Percentiles rank a stretch among this genome's conserved stretches.
Conservation (phyloP, 2,797 vertebrate species). For the Streptopelia turtur region DNA sequence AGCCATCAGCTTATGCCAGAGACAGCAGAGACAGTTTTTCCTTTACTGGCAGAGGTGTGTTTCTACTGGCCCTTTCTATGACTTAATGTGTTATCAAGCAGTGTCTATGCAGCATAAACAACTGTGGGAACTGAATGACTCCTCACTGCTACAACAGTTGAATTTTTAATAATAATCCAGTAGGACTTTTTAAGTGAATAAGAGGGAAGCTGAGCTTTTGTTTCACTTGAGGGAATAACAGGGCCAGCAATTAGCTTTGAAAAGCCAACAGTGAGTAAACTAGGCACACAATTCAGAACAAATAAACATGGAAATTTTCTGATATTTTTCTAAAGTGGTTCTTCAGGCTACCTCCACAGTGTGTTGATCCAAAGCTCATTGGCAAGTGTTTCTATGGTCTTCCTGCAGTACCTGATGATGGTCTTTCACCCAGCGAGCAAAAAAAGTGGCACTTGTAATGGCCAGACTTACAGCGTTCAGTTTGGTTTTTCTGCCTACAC, state of each 20-base stretch:
- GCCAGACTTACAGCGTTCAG: rapidly evolving
- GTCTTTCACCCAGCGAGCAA: background rate
- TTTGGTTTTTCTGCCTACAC: background rate
- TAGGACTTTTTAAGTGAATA: background rate
- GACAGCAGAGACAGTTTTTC: slow-evolving; percentile 26
- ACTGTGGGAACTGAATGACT: background rate
- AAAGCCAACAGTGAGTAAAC: background rate
- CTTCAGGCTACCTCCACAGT: background rate
- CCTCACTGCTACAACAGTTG: background rate
- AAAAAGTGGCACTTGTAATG: background rate
- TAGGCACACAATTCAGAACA: background rate
- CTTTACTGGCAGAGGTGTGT: background rate
- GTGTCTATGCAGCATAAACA: background rate
- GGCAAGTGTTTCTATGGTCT: background rate
- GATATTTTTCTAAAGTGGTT: background rate
- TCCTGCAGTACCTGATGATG: background rate
- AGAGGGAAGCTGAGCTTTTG: background rate
- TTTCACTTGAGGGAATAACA: background rate
- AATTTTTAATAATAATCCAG: background rate
- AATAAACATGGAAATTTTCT: background rate
- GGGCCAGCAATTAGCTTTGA: background rate
- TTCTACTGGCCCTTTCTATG: background rate
- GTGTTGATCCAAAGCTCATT: background rate
- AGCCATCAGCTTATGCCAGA: slow-evolving; percentile 28
- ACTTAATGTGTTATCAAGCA: background rate